A percentile compares a stretch with the other conserved stretches of the same genome.
Evolutionary conservation across 1,140 invertebrate species (phyloP).

Genomic region (Sycophila sp.): DNA sequence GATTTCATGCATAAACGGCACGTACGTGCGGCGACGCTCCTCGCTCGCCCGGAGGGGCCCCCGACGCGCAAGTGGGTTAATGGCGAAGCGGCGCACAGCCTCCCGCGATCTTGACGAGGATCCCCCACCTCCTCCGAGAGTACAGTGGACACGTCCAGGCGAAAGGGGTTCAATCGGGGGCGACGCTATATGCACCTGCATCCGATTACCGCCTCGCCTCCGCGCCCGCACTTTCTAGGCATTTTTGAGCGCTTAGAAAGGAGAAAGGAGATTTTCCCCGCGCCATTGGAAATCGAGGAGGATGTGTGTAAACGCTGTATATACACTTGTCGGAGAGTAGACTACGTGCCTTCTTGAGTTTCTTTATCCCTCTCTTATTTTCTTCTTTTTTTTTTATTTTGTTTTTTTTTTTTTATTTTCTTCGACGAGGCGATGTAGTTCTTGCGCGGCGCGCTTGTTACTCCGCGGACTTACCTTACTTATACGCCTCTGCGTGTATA

Average conservation of each 20-base stretch:
- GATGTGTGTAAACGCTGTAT: background rate
- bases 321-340: background rate
- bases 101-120: background rate
- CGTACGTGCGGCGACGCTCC: conserved; percentile 15
- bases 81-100: conserved; percentile 17
- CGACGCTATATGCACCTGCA: conserved; percentile 24
- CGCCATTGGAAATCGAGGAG: conserved; percentile 26
- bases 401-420: background rate
- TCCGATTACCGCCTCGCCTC: background rate
- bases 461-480: no score
- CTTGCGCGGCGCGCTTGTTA: no score
- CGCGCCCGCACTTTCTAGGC: conserved; percentile 22
- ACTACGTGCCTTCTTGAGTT: background rate
- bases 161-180: conserved; percentile 18
- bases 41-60: no score
- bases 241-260: conserved; percentile 31
- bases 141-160: no score
- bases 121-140: no score
- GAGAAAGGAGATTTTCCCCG: conserved; percentile 32
- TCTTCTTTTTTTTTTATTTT: background rate
- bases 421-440: background rate
- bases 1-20: background rate
- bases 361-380: no score
- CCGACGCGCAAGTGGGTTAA: conserved; percentile 52
- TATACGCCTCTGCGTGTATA: no score